Conservation (phyloP, 1,140 invertebrate species). For the Pseudomyrmex cubaensis region DNA sequence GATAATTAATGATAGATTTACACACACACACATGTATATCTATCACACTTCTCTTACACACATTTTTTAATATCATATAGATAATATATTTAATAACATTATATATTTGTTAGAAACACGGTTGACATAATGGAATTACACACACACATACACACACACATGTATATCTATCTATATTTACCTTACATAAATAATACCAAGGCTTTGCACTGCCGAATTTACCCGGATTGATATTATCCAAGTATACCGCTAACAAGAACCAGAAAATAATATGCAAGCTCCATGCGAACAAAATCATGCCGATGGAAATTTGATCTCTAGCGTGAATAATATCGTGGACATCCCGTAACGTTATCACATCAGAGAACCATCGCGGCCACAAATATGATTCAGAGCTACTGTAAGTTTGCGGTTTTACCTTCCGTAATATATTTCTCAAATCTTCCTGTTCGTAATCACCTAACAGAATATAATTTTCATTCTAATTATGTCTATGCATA, state of each 20-base stretch:
- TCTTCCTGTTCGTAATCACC: constrained; percentile 1
- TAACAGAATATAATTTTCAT: background rate
- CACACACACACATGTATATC: background rate
- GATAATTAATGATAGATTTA: background rate
- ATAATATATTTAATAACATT: no score
- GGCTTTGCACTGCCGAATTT: constrained; percentile 65
- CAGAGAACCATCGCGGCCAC: constrained; percentile 23
- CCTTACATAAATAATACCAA: constrained; percentile 67
- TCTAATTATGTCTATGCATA: background rate
- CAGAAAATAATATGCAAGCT: constrained; percentile 68
- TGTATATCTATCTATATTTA: constrained; percentile 4
- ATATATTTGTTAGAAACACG: no score
- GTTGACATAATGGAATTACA: background rate
- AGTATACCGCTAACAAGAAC: constrained; percentile 63
- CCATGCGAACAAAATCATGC: constrained; percentile 56
- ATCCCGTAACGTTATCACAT: constrained; percentile 33
- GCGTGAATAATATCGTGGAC: constrained; percentile 36
- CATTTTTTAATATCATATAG: no score
- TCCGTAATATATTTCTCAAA: constrained; percentile 8
- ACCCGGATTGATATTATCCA: constrained; percentile 69
- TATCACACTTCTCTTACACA: no score
- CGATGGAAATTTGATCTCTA: constrained; percentile 53
- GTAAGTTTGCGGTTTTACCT: background rate
- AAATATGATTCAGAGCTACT: background rate
- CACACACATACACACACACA: background rate